These are phyloP conservation scores for Pterostichus madidus DNA, from an alignment of 2,888 invertebrate genomes.

Conservation along the genomic window DNA sequence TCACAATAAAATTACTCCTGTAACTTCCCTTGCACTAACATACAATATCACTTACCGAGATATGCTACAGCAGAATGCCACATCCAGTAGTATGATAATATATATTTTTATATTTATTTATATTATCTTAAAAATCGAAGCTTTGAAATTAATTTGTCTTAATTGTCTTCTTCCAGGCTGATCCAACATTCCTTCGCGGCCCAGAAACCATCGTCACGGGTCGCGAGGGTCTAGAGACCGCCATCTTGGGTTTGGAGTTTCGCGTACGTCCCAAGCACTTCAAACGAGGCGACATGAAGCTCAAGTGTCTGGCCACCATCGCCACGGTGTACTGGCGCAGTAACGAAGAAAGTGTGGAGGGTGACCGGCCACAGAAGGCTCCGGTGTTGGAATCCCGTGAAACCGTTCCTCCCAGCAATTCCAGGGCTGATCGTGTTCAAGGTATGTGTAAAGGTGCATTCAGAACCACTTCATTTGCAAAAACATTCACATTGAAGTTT, in stretches of 20 bases:
- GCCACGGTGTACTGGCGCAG: constrained; percentile 92
- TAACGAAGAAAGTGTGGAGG: constrained; percentile 93
- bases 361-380: constrained; percentile 86
- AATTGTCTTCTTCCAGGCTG: constrained; percentile 73
- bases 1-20: too few relatives aligned
- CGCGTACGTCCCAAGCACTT: constrained; percentile 90
- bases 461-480: too few relatives aligned
- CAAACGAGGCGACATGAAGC: constrained; percentile 90
- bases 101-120: too few relatives aligned
- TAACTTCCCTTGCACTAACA: too few relatives aligned
- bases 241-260: constrained; percentile 88
- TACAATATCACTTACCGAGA: too few relatives aligned
- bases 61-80: too few relatives aligned
- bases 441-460: constrained; percentile 76
- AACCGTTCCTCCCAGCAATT: constrained; percentile 80
- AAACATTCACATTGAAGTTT: too few relatives aligned
- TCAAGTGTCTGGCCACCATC: constrained; percentile 93
- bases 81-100: too few relatives aligned
- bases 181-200: constrained; percentile 77
- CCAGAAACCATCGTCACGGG: constrained; percentile 80
- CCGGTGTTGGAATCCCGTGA: constrained; percentile 89
- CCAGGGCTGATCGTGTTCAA: constrained; percentile 87
- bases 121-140: too few relatives aligned
- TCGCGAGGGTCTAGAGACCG: constrained; percentile 86
- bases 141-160: too few relatives aligned